These are phyloP conservation scores for Momotus momota DNA, from an alignment of 2,797 vertebrate species.

Conservation along the genomic window DNA sequence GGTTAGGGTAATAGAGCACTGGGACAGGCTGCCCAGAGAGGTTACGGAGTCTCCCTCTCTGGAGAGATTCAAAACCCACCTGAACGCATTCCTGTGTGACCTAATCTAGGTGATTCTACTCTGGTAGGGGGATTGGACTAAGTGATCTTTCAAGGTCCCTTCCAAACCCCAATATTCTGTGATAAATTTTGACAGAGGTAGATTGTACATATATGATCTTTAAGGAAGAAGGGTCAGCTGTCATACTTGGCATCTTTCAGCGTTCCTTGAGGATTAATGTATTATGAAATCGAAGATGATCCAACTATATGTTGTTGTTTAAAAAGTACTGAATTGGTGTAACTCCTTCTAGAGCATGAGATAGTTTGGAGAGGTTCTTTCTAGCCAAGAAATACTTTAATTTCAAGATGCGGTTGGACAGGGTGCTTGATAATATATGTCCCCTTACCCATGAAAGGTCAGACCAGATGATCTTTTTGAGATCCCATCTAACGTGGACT, in stretches of 20 bases:
- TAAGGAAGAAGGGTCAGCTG: neutral
- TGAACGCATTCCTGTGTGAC: no score
- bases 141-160: no score
- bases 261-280: neutral
- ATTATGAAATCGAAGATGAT: neutral
- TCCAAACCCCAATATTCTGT: no score
- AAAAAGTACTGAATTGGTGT: neutral
- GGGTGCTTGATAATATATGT: neutral
- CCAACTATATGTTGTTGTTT: neutral
- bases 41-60: no score
- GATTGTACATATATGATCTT: neutral
- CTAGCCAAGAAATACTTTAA: neutral
- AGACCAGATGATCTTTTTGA: neutral
- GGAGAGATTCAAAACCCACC: no score
- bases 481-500: neutral
- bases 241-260: neutral
- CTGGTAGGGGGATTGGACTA: no score
- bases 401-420: neutral
- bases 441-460: neutral
- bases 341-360: neutral
- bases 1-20: no score
- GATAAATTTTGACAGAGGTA: neutral
- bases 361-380: neutral
- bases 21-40: no score
- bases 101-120: no score